Evolutionary conservation across 2,888 invertebrate genomes (phyloP).

Genomic region (Teleogryllus oceanicus): DNA sequence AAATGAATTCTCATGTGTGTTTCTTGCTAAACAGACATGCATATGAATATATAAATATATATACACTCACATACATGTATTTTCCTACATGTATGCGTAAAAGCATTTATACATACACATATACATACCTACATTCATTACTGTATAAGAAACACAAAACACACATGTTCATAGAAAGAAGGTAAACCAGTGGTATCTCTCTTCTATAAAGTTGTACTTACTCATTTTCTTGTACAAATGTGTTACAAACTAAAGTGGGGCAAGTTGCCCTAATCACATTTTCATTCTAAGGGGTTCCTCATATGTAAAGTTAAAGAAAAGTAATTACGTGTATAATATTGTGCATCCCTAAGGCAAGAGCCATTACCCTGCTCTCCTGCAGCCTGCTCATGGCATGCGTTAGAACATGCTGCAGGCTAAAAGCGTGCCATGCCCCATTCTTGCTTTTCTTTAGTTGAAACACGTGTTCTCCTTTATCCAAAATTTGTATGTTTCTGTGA

Average conservation of each 20-base stretch:
- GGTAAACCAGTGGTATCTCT: conserved; percentile 45
- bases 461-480: background rate
- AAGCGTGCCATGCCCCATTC: conserved; percentile 6
- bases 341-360: background rate
- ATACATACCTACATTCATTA: conserved; percentile 22
- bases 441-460: background rate
- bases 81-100: conserved; percentile 24
- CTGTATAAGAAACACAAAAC: background rate
- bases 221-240: conserved; percentile 52
- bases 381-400: background rate
- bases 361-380: background rate
- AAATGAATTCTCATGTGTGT: background rate
- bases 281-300: conserved; percentile 33
- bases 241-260: conserved; percentile 31
- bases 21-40: background rate
- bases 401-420: conserved; percentile 3
- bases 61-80: conserved; percentile 23
- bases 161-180: conserved; percentile 18
- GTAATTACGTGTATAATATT: conserved; percentile 10
- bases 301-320: conserved; percentile 28
- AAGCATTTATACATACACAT: conserved; percentile 26
- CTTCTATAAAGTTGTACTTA: conserved; percentile 53
- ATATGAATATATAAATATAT: background rate
- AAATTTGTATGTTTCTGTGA: conserved; percentile 18
- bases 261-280: conserved; percentile 28